Base-by-base conservation (phyloP, 2,113 vertebrate species). In the Oncorhynchus kisutch region DNA sequence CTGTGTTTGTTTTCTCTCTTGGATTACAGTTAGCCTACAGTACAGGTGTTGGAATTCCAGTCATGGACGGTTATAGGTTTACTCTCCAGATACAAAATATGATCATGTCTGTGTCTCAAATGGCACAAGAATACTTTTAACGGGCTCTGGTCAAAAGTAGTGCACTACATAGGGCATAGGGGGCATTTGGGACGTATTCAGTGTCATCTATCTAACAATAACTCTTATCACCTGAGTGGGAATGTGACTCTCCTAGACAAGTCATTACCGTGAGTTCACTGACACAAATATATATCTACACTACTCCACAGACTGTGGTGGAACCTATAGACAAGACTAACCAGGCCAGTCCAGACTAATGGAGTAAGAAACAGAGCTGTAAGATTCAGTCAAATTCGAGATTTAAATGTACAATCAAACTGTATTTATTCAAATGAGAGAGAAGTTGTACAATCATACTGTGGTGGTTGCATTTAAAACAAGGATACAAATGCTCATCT, bases 31-130 rank as follows among this genome's bases (percentile, higher is more conserved):
- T 45, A 45, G 39, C 39, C 39, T 45, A 45, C 39, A 45, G 39
- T 45, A 45, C 54, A 81, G 67, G 49, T 81, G 62, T 31, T 76
- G 22, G 29, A 78, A 79, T 78, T 77, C 69, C 27, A 77, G 66
- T 59, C n/a, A 71, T 73, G 45, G 51, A 20, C 9, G 8, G 39
- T 45, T 45, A 45, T 11, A 11, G 39, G 39, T 45, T 11, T 57
- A 1, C n/a, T 18, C 12, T 70, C 13, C 71, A 51, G 22, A 54
- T 51, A 24, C n/a, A 16, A 68, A 9, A n/a, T 78, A 27, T 59
- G 49, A 8, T 7, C 2, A 7, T 8, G 7, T 0, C 0, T 8
- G 34, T 8, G 34, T 7, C 7, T 7, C 34, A 39, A 39, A 39
- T 45, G 39, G 39, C 39, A 11, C 9, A n/a, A n/a, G n/a, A n/a